phyloP scores from a whole-genome alignment of 2,113 vertebrate genomes.

The Callocephalon fimbriatum region DNA sequence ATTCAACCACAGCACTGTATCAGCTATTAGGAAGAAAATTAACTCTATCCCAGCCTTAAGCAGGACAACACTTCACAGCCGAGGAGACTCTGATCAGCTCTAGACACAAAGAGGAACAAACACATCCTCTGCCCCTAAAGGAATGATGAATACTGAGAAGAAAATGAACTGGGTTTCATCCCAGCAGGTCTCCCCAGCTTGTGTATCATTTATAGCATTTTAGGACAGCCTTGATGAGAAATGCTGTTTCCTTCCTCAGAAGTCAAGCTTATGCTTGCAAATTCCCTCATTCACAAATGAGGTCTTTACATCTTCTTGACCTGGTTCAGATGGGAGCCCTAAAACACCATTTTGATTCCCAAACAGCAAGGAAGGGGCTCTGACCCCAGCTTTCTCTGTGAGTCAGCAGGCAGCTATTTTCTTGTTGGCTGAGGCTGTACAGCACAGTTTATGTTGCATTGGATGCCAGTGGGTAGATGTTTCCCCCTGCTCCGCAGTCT shows the following conservation, averaged over 20 bases:
- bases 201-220: neutral
- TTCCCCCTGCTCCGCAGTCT: slow-evolving; percentile 9
- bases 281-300: neutral
- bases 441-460: neutral
- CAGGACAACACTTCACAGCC: neutral
- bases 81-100: neutral
- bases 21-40: neutral
- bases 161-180: neutral
- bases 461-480: neutral
- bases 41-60: neutral
- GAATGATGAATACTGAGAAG: neutral
- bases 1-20: neutral
- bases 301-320: neutral
- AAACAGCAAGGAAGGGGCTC: neutral
- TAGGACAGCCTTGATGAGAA: slow-evolving; percentile 9
- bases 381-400: neutral
- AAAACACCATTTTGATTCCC: neutral
- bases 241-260: fast-evolving
- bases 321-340: neutral
- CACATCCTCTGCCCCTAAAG: neutral
- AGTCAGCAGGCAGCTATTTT: neutral
- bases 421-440: neutral
- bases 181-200: neutral
- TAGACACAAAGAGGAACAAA: neutral
- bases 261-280: neutral